Conservation (phyloP, 2,797 vertebrate species). For the Antennarius maculatus region DNA sequence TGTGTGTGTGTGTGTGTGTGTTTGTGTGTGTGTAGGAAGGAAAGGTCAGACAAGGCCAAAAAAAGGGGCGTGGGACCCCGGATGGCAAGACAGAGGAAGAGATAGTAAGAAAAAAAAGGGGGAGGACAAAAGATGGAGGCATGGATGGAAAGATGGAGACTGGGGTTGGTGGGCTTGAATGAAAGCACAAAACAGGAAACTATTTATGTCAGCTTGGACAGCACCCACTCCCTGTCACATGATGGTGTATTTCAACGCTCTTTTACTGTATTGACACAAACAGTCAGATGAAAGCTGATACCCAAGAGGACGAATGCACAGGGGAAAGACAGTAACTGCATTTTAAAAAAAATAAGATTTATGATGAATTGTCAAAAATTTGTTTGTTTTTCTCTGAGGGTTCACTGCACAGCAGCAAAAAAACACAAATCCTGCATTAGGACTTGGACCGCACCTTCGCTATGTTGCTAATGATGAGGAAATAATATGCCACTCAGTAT, state of each 20-base stretch:
- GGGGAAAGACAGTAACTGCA: not conserved
- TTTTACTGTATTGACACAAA: slow-evolving; percentile 24
- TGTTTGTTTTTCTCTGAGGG: slow-evolving; percentile 23
- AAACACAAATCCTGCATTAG: slow-evolving; percentile 36
- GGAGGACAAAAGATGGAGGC: slow-evolving; percentile 62
- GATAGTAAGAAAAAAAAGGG: slow-evolving; percentile 28
- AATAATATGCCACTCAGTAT: slow-evolving; percentile 33
- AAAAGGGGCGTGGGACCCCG: slow-evolving; percentile 55
- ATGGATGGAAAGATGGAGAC: slow-evolving; percentile 55
- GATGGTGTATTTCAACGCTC: slow-evolving; percentile 45
- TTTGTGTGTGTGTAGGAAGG: slow-evolving; percentile 45
- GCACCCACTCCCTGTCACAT: slow-evolving; percentile 43
- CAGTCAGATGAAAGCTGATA: slow-evolving; percentile 20
- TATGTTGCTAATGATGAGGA: slow-evolving; percentile 46
- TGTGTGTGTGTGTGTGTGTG: slow-evolving; percentile 22
- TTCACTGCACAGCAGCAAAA: slow-evolving; percentile 9
- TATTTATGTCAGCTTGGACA: slow-evolving; percentile 47
- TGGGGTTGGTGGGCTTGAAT: slow-evolving; percentile 11
- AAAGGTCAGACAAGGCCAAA: slow-evolving; percentile 66
- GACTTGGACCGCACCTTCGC: slow-evolving; percentile 41
- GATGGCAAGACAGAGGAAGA: slow-evolving; percentile 61
- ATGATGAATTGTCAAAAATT: slow-evolving; percentile 23
- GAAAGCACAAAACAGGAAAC: slow-evolving; percentile 61
- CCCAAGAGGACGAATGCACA: slow-evolving; percentile 17
- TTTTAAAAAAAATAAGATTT: slow-evolving; percentile 33